Evolutionary conservation across 2,113 vertebrate genomes (phyloP), one percentile per base, ranked within the genome.

Genomic region (Crypturellus undulatus): DNA sequence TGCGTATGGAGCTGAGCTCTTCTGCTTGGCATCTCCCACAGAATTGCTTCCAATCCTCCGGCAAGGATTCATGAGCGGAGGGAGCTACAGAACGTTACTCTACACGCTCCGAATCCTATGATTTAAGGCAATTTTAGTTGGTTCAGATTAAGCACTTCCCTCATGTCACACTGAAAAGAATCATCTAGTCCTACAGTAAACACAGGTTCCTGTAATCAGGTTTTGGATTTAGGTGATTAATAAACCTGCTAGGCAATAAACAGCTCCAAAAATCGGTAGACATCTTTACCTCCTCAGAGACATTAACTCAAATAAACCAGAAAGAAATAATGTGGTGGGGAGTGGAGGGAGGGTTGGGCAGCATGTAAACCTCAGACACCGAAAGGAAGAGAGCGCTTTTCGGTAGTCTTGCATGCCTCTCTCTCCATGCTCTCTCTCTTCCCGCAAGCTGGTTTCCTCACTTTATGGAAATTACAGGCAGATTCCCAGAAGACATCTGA

Each of bases 171-270:
- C 69, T 68, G 85, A 84, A 51, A 92, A 88, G 78, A 9, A 59
- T 56, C 10, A 10, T 65, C 79, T 42, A 59, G 1, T 36, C 69
- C 71, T 90, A 91, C 65, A 69, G n/a, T 71, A 68, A 60, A 70
- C 90, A 97, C 82, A 93, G 70, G 82, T 58, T 85, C 30, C 72
- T 85, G 30, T 93, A 96, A 94, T 67, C 26, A 20, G 88, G 52
- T 83, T 91, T 62, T 80, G 82, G 84, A 69, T 80, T 68, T 7
- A 64, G 84, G 43, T 34, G 40, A 93, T 87, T 70, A 94, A 58
- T 69, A 69, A 60, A 82, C 62, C 45, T 19, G 36, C 64, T 11
- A 45, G 38, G 40, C 28, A 76, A 45, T 24, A 76, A 59, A 58
- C 20, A 73, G 58, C 72, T 93, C 90, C 42, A 38, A 67, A 72